A percentile compares a stretch with the other conserved stretches of the same genome.
These are phyloP conservation scores for Semicossyphus pulcher DNA, from an alignment of 2,113 vertebrate genomes.

Conservation along the genomic window DNA sequence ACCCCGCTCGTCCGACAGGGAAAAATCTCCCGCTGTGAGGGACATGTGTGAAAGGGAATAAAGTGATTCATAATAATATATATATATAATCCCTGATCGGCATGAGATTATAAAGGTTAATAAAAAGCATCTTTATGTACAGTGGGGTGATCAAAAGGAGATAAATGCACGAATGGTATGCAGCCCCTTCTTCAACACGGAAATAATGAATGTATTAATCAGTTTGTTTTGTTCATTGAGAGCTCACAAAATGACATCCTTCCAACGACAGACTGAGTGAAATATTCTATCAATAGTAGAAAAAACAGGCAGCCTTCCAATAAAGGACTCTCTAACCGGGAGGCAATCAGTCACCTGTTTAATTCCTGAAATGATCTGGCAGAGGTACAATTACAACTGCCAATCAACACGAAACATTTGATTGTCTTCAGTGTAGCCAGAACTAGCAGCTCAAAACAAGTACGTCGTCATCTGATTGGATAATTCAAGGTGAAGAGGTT, in stretches of 20 bases:
- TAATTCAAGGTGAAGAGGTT: conserved; percentile 49
- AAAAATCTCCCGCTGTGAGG: no score
- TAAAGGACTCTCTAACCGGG: conserved; percentile 31
- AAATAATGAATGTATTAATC: background rate
- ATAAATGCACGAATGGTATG: background rate
- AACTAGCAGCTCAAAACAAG: no score
- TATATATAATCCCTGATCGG: no score
- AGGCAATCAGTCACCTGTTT: conserved; percentile 47
- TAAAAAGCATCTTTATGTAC: no score
- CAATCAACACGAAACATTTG: conserved; percentile 37
- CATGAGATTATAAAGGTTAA: no score
- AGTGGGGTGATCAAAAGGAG: no score
- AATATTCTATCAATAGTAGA: background rate
- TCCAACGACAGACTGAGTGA: background rate
- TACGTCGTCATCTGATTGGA: conserved; percentile 48
- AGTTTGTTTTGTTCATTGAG: background rate
- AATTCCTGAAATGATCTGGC: conserved; percentile 15
- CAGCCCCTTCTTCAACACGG: background rate
- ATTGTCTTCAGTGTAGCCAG: conserved; percentile 31
- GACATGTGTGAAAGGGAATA: no score
- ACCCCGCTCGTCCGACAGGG: no score
- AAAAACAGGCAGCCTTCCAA: background rate
- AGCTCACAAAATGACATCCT: background rate
- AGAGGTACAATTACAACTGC: conserved; percentile 8
- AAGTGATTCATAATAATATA: no score